Conservation (phyloP, 1,140 invertebrate species). For the Drosophila albomicans region DNA sequence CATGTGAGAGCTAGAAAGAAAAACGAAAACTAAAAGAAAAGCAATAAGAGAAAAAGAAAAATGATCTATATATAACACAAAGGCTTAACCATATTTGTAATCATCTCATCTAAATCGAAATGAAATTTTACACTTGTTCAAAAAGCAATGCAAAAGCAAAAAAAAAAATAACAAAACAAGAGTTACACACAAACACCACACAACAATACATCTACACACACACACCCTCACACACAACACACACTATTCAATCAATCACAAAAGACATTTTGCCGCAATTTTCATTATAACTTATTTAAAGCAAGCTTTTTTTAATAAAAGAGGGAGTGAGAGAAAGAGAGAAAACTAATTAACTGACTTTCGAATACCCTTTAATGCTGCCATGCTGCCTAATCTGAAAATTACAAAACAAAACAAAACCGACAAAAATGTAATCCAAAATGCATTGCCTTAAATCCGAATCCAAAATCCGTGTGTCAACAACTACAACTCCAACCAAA, state of each 20-base stretch:
- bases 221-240: conserved; percentile 34
- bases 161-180: conserved; percentile 17
- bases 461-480: conserved; percentile 64
- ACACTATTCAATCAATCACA: conserved; percentile 32
- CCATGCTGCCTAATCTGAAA: conserved; percentile 58
- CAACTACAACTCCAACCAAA: conserved; percentile 73
- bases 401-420: too few species aligned
- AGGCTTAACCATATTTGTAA: conserved; percentile 85
- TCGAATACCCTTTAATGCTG: conserved; percentile 73
- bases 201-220: conserved; percentile 33
- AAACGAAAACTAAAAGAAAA: conserved; percentile 31
- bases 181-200: conserved; percentile 45
- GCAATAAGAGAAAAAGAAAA: conserved; percentile 41
- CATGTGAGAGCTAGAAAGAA: conserved; percentile 57
- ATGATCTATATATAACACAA: conserved; percentile 73
- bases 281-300: conserved; percentile 67
- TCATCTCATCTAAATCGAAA: conserved; percentile 85
- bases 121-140: conserved; percentile 72
- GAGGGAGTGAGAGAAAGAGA: conserved; percentile 7
- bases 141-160: conserved; percentile 42
- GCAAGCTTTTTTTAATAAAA: conserved; percentile 41
- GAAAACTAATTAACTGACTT: conserved; percentile 64
- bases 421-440: conserved; percentile 30
- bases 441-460: conserved; percentile 51
- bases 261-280: conserved; percentile 70